Percentiles rank a stretch among this genome's conserved stretches.
Conservation (phyloP, 2,888 invertebrate species). For the Rapana venosa region DNA sequence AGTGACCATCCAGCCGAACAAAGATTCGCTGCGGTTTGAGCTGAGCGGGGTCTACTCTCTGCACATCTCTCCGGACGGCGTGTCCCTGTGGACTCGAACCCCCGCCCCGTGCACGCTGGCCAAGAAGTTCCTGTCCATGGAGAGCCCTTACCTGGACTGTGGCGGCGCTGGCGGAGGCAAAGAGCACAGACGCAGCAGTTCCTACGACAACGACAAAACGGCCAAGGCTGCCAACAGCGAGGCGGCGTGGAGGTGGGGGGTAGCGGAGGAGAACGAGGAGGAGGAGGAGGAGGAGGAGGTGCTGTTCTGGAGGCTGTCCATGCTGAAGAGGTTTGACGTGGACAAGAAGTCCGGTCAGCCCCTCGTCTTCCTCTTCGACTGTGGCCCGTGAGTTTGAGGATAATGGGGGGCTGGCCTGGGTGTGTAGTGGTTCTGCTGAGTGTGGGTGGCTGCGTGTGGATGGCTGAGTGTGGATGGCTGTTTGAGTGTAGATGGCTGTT, state of each 20-base stretch:
- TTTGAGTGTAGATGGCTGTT: too few relatives aligned
- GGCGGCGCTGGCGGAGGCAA: too few relatives aligned
- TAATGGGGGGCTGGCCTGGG: too few relatives aligned
- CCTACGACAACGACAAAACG: neutral
- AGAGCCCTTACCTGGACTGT: neutral
- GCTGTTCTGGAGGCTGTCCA: conserved; percentile 63
- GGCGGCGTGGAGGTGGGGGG: neutral
- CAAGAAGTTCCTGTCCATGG: neutral
- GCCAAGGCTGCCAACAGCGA: too few relatives aligned
- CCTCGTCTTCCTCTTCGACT: conserved; percentile 61
- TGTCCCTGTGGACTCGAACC: conserved; percentile 52
- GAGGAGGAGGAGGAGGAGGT: conserved; percentile 48
- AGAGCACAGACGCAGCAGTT: neutral
- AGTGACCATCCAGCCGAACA: conserved; percentile 57
- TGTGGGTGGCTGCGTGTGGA: too few relatives aligned
- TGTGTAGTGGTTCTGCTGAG: too few relatives aligned
- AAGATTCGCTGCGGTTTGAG: conserved; percentile 55
- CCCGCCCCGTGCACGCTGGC: neutral
- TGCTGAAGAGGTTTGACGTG: conserved; percentile 63
- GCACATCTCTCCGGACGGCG: conserved; percentile 58
- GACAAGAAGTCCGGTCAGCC: conserved; percentile 53
- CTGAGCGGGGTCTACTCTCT: conserved; percentile 58
- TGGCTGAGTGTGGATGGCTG: too few relatives aligned
- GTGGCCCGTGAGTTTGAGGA: conserved; percentile 72
- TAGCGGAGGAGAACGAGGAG: neutral